Evolutionary conservation across 2,113 vertebrate species (phyloP).

Genomic region (Phalacrocorax brasilianus): DNA sequence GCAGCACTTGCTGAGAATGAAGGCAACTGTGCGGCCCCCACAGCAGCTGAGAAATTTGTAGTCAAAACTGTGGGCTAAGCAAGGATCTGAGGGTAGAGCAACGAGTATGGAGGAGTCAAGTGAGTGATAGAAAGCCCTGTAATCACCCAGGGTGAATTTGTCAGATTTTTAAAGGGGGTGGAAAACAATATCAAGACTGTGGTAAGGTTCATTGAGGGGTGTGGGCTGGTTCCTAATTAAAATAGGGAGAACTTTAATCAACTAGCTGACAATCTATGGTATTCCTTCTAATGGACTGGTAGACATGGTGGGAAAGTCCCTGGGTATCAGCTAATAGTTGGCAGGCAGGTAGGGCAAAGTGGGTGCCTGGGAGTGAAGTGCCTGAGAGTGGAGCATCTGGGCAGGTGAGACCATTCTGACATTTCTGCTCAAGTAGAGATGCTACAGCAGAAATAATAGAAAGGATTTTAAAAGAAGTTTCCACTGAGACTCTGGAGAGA

Average conservation of each 20-base stretch:
- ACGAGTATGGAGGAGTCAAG: neutral
- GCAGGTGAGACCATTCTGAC: rapidly evolving
- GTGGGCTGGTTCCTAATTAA: neutral
- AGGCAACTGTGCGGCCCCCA: neutral
- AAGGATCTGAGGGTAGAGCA: neutral
- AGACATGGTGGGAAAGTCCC: neutral
- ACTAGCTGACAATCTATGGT: neutral
- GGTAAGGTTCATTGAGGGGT: neutral
- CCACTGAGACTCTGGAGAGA: neutral
- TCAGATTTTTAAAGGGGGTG: neutral
- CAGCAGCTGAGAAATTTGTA: neutral
- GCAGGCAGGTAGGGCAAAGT: neutral
- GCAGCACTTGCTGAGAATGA: rapidly evolving
- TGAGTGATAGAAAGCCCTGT: neutral
- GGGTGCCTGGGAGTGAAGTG: neutral
- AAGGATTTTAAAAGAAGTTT: neutral
- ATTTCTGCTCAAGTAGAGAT: neutral
- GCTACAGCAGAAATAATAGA: neutral
- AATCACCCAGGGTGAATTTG: neutral
- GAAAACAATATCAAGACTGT: neutral
- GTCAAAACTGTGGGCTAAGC: neutral
- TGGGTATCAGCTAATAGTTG: neutral
- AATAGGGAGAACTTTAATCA: neutral
- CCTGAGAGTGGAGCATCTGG: neutral
- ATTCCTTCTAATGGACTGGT: neutral